phyloP scores from a whole-genome alignment of 2,113 vertebrate genomes.

The Gasterosteus aculeatus region DNA sequence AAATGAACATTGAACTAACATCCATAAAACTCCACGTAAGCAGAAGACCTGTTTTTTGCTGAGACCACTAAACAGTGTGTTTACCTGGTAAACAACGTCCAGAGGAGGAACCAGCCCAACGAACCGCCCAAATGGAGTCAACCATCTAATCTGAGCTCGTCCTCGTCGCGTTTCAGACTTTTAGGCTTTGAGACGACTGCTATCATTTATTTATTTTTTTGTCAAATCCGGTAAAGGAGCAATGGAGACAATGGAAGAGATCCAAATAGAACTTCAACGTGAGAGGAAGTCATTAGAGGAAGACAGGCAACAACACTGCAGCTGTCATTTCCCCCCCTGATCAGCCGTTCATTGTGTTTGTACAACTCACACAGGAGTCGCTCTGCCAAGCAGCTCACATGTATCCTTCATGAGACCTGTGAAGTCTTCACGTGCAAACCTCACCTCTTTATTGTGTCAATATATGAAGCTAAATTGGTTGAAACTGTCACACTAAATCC shows the following conservation, averaged over 20 bases:
- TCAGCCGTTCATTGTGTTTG: conserved; percentile 5
- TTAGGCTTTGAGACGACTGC: not conserved
- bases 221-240: not conserved
- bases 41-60: not conserved
- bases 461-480: conserved; percentile 1
- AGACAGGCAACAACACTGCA: not conserved
- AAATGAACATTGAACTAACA: not conserved
- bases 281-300: not conserved
- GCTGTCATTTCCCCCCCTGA: conserved; percentile 7
- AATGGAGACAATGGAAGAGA: conserved; percentile 1
- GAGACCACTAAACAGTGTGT: not conserved
- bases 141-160: not conserved
- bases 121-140: conserved; percentile 8
- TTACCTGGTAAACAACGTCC: conserved; percentile 15
- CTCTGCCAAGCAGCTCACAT: not conserved
- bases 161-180: conserved; percentile 6
- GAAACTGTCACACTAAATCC: conserved; percentile 1
- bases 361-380: conserved; percentile 3
- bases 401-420: not conserved
- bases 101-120: not conserved
- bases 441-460: not conserved
- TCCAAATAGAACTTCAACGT: not conserved
- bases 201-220: not conserved
- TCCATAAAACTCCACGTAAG: not conserved
- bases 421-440: not conserved